These are phyloP conservation scores for Brachionus sp. DNA, from an alignment of 1,140 invertebrate genomes.

Conservation along the genomic window DNA sequence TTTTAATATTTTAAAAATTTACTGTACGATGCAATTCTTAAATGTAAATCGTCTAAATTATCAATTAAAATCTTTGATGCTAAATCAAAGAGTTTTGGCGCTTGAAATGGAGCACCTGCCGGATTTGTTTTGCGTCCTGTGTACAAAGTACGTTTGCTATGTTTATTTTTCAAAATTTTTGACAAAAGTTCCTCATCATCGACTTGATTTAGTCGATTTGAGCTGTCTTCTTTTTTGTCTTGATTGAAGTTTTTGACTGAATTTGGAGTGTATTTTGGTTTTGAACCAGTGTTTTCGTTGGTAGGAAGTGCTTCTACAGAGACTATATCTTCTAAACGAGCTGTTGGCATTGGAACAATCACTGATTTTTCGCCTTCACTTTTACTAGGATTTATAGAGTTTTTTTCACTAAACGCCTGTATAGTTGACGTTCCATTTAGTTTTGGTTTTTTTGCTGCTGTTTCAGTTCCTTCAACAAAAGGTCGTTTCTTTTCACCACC, in stretches of 20 bases:
- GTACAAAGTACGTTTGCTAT: slow-evolving; percentile 27
- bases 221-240: background rate
- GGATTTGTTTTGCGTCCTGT: slow-evolving; percentile 14
- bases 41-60: slow-evolving; percentile 12
- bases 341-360: slow-evolving; percentile 35
- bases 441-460: background rate
- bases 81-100: slow-evolving; percentile 20
- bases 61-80: background rate
- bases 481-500: background rate
- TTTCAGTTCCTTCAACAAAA: background rate
- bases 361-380: background rate
- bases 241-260: background rate
- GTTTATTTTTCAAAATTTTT: slow-evolving; percentile 33
- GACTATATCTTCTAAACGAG: slow-evolving; percentile 11
- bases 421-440: background rate
- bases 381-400: background rate
- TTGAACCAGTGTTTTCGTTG: background rate
- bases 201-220: background rate
- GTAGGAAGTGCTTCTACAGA: background rate
- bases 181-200: slow-evolving; percentile 13
- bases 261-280: background rate
- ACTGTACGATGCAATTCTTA: slow-evolving; percentile 12
- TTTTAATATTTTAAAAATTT: background rate
- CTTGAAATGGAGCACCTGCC: background rate
- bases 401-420: background rate